Base-by-base conservation (phyloP, 2,797 vertebrate genomes). In the Myotis myotis region DNA sequence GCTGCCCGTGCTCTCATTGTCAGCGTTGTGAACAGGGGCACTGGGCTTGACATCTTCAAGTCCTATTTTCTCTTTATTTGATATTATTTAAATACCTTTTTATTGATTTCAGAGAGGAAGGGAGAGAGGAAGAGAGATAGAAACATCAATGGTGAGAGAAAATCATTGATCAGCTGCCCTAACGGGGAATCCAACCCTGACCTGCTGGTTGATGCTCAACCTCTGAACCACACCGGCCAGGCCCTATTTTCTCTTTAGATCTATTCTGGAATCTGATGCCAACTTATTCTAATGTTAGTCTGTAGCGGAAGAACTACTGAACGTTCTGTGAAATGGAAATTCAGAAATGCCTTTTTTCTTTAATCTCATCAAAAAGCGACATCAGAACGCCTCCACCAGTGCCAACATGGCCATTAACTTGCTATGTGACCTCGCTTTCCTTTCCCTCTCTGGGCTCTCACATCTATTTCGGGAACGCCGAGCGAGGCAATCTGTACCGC, bases 361-460 rank as follows among this genome's bases (percentile, higher is more conserved):
- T 66, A 93, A 60, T 88, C 74, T 92, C 87, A 71, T 95, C 74
- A 66, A 89, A 94, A 91, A 89, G 82, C 25, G 10, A 47, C 41
- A 85, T 90, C 44, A 47, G 51, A 38, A 68, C n/a, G 85, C 55
- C 74, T 92, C 80, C 62, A 23, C 17, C 68, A 81, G 38, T 95
- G 66, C 55, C 76, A 78, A 33, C 71, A 44, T 81, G 84, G 68
- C 41, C 41, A 64, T 64, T 92, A 91, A 84, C 87, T 85, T 33
- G 57, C 81, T 85, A 1, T 55, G 87, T 94, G 94, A 92, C 93
- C 93, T 82, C 51, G 36, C 60, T 82, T 91, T 91, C 64, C 72
- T 70, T 94, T 80, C 89, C 84, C 53, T 90, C 57, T 94, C 95
- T 83, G 81, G 94, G 78, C 74, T 94, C 91, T 86, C 83, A 55